Evolutionary conservation across 2,888 invertebrate genomes (phyloP).

Genomic region (Conops quadrifasciatus): DNA sequence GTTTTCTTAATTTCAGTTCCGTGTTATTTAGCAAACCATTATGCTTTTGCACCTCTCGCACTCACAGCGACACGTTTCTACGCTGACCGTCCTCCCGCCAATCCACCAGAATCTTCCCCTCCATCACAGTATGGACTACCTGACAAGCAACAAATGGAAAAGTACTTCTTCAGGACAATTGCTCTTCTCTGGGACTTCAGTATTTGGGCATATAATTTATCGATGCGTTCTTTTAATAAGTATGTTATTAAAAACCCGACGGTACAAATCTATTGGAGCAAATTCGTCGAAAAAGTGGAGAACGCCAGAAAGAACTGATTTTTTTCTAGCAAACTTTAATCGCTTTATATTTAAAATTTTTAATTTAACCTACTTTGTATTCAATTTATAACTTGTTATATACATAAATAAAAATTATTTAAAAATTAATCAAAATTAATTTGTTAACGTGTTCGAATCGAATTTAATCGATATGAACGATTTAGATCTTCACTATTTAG

Average conservation of each 20-base stretch:
- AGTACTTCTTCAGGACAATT: constrained; percentile 54
- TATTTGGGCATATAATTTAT: constrained; percentile 4
- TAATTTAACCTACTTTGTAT: no score
- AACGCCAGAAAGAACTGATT: constrained; percentile 52
- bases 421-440: no score
- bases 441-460: no score
- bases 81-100: constrained; percentile 2
- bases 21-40: background rate
- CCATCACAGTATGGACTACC: constrained; percentile 41
- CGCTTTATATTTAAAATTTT: background rate
- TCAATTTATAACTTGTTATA: no score
- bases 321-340: background rate
- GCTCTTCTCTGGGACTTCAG: constrained; percentile 56
- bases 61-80: constrained; percentile 29
- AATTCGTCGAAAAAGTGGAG: constrained; percentile 56
- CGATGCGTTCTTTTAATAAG: constrained; percentile 25
- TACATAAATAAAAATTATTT: no score
- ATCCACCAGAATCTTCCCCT: constrained; percentile 4
- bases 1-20: background rate
- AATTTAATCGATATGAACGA: no score
- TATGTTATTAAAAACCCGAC: constrained; percentile 49
- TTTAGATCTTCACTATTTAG: no score
- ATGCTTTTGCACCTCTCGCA: constrained; percentile 16
- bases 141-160: constrained; percentile 55
- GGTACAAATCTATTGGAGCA: constrained; percentile 51